Conservation (phyloP, 2,113 vertebrate genomes). For the Pan paniscus region DNA sequence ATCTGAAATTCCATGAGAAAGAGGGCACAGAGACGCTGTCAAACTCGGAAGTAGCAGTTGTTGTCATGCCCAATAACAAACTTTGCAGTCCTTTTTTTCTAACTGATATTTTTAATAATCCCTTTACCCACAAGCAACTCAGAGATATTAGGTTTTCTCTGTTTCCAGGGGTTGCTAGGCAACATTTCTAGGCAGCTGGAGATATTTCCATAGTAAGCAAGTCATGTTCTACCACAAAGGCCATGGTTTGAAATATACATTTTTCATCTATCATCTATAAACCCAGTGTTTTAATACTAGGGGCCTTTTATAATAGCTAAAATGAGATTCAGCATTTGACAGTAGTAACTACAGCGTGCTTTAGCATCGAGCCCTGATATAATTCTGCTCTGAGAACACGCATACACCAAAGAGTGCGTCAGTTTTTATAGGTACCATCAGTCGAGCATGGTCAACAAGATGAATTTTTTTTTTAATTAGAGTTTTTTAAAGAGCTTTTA, state of each 20-base stretch:
- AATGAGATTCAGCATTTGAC: conserved; percentile 68
- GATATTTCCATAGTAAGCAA: conserved; percentile 72
- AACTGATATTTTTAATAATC: conserved; percentile 66
- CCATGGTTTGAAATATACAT: conserved; percentile 68
- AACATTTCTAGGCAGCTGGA: conserved; percentile 78
- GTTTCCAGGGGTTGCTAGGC: conserved; percentile 82
- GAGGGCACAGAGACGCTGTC: background rate
- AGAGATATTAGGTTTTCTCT: conserved; percentile 73
- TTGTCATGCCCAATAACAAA: conserved; percentile 57
- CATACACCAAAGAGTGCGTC: background rate
- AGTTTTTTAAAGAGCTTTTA: conserved; percentile 22
- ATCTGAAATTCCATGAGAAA: background rate
- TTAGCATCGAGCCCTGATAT: background rate
- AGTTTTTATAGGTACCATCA: background rate
- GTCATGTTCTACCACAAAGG: conserved; percentile 74
- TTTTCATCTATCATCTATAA: conserved; percentile 77
- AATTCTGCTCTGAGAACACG: conserved; percentile 42
- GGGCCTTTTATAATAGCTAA: conserved; percentile 67
- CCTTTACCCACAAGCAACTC: conserved; percentile 66
- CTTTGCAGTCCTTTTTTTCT: conserved; percentile 50
- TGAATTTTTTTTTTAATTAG: background rate
- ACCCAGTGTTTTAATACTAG: conserved; percentile 69
- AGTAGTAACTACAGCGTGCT: conserved; percentile 48
- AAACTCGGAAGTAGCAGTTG: conserved; percentile 1
- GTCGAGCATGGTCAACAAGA: conserved; percentile 34